Evolutionary conservation across 2,113 vertebrate species (phyloP).

Genomic region (Cricetomys ansorgei): DNA sequence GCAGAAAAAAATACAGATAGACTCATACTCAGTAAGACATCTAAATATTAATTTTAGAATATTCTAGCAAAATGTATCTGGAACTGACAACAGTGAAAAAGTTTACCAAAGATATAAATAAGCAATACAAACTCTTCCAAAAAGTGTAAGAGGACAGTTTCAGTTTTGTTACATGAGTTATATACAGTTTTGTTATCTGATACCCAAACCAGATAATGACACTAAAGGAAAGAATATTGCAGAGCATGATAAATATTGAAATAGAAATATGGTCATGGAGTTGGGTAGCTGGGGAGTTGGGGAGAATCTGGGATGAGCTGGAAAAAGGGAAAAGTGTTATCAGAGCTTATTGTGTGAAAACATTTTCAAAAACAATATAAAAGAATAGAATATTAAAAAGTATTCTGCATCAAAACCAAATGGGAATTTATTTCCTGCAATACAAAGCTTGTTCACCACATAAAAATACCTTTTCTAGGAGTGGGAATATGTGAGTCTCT

Average conservation of each 20-base stretch:
- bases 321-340: background rate
- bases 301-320: background rate
- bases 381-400: background rate
- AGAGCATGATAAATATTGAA: background rate
- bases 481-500: background rate
- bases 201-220: background rate
- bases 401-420: background rate
- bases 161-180: background rate
- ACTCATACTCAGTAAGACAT: background rate
- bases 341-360: background rate
- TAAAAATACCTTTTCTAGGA: background rate
- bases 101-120: background rate
- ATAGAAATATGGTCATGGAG: background rate
- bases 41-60: background rate
- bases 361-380: background rate
- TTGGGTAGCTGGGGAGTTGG: background rate
- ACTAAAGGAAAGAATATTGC: background rate
- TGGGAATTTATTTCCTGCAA: background rate
- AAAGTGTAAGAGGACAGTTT: background rate
- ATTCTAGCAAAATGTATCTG: background rate
- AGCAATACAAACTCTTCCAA: background rate
- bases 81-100: background rate
- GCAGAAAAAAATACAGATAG: background rate
- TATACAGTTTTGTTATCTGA: background rate
- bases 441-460: background rate